Evolutionary conservation across 1,140 invertebrate species (phyloP).

Genomic region (Sycophila sp.): DNA sequence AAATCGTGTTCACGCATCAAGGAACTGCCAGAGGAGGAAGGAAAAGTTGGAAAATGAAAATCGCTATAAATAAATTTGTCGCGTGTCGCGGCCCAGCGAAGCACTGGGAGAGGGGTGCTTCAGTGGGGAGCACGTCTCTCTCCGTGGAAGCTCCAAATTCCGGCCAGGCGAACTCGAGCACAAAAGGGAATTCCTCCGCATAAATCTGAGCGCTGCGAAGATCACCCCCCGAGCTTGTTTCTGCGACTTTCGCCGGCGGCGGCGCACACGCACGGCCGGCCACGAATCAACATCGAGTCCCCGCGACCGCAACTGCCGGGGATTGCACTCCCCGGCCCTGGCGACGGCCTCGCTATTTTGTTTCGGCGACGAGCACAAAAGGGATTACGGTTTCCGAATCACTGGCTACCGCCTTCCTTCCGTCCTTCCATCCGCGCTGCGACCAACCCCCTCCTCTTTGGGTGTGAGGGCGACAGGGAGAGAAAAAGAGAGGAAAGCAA

Average conservation of each 20-base stretch:
- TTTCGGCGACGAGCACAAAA: slow-evolving; percentile 51
- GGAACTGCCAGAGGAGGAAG: no score
- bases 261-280: slow-evolving; percentile 34
- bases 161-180: not conserved
- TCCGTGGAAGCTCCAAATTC: no score
- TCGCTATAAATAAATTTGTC: no score
- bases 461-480: not conserved
- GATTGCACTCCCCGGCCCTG: slow-evolving; percentile 33
- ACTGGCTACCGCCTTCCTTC: slow-evolving; percentile 39
- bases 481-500: no score
- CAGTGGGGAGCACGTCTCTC: no score
- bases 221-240: slow-evolving; percentile 1
- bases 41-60: no score
- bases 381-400: slow-evolving; percentile 57
- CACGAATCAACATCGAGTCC: slow-evolving; percentile 40
- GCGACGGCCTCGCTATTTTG: slow-evolving; percentile 44
- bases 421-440: not conserved
- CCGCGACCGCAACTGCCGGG: not conserved
- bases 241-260: slow-evolving; percentile 22
- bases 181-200: slow-evolving; percentile 10
- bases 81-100: no score
- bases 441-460: not conserved
- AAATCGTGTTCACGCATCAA: no score
- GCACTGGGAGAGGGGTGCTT: no score
- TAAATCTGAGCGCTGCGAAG: not conserved